Conservation (phyloP, 1,140 invertebrate genomes). For the Solenopsis fugax region DNA sequence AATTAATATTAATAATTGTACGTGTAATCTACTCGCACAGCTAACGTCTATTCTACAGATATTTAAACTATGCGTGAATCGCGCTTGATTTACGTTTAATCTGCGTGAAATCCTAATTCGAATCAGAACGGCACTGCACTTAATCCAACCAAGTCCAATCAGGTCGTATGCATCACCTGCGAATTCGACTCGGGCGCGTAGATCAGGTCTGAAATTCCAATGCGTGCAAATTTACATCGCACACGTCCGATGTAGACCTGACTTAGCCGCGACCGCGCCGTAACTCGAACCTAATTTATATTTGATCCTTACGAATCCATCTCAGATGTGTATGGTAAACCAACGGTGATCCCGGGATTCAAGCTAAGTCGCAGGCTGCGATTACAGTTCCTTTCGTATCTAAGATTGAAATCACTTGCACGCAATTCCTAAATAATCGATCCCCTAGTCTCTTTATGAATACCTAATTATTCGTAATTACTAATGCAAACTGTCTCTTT, state of each 20-base stretch:
- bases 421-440: not conserved
- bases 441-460: not conserved
- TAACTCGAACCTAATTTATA: conserved; percentile 58
- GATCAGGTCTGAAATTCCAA: conserved; percentile 55
- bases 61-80: not conserved
- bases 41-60: not conserved
- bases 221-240: conserved; percentile 40
- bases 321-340: conserved; percentile 27
- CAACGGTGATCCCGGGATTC: conserved; percentile 11
- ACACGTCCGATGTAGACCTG: not conserved
- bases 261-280: conserved; percentile 21
- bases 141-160: conserved; percentile 30
- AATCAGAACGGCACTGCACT: conserved; percentile 22
- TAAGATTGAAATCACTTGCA: conserved; percentile 32
- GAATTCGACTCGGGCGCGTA: conserved; percentile 39
- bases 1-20: not conserved
- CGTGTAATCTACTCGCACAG: not conserved
- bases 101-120: conserved; percentile 31
- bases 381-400: not conserved
- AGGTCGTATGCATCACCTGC: conserved; percentile 53
- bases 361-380: conserved; percentile 29
- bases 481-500: not conserved
- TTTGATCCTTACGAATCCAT: conserved; percentile 49
- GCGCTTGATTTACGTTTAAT: conserved; percentile 42
- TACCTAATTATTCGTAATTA: not conserved